Base-by-base conservation (phyloP, 2,888 invertebrate genomes). In the Allygus modestus region DNA sequence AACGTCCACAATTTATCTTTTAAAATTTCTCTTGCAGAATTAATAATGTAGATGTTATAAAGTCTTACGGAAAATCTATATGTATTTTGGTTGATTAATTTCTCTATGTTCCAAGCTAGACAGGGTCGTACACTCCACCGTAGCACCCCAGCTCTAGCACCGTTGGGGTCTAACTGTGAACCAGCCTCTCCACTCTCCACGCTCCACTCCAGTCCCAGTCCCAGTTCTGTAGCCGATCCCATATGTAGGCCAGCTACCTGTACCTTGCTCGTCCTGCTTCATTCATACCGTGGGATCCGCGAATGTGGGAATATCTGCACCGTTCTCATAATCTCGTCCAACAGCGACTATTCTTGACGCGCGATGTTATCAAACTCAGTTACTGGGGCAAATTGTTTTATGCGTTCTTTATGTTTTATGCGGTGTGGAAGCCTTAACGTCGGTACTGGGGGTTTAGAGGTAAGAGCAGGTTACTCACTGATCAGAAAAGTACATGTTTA, bases 221-320 rank as follows among this genome's bases (percentile, higher is more conserved):
- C 26, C 58, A 58, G 58, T 58, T 23, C 58, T 58, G 58, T 26
- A 58, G 7, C 4, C 9, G 58, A n/a, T 58, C 58, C 58, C 58
- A 58, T 58, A 65, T 65, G 65, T 65, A 65, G 65, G 65, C 65
- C 65, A 65, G 28, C 1, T 65, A 65, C 65, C 65, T 65, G 65
- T 28, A 23, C 26, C 26, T n/a, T n/a, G n/a, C n/a, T n/a, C 1
- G 58, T 20, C 20, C 51, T 28, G 20, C 65, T 31, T 65, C 65
- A 65, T 65, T 65, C 65, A 65, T 54, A 15, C 31, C 65, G 31
- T 65, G 65, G 4, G 65, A 65, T 2, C 31, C 12, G 54, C 54
- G n/a, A 31, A 12, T 65, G 65, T 65, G 65, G 65, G 65, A 65
- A 65, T 65, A 65, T 65, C 2, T 31, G 15, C 20, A 11, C 12